Evolutionary conservation across 2,797 vertebrate genomes (phyloP).

Genomic region (Enteromius unitaeniatus): DNA sequence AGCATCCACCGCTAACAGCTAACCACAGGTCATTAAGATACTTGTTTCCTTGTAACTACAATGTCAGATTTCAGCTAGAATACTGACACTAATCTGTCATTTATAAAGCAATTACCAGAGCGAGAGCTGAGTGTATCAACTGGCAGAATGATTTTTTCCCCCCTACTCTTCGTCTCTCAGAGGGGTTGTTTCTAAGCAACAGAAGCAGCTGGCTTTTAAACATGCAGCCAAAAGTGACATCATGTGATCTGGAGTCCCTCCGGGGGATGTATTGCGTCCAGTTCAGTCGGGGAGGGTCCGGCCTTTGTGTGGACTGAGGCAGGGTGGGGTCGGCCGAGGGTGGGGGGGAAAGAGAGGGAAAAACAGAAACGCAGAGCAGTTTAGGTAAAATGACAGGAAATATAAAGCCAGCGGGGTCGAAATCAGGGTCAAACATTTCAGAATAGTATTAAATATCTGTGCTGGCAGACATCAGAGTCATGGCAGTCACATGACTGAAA

Average conservation of each 20-base stretch:
- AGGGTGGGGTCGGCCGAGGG: slow-evolving; percentile 30
- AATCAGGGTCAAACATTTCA: neutral
- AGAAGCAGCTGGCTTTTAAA: slow-evolving; percentile 57
- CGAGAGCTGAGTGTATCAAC: neutral
- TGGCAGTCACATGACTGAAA: neutral
- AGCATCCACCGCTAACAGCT: neutral
- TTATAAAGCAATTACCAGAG: slow-evolving; percentile 16
- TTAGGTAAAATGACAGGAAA: slow-evolving; percentile 5
- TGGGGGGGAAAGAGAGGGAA: neutral
- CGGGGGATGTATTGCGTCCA: slow-evolving; percentile 29
- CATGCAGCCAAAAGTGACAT: slow-evolving; percentile 59
- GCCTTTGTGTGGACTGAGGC: slow-evolving; percentile 51
- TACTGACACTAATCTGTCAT: slow-evolving; percentile 5
- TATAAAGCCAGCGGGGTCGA: neutral
- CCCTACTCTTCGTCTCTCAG: neutral
- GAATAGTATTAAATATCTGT: neutral
- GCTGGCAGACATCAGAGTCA: too few relatives aligned
- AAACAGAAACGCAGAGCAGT: neutral
- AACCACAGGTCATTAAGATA: slow-evolving; percentile 1
- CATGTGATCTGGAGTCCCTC: slow-evolving; percentile 46
- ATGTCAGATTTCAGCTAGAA: slow-evolving; percentile 12
- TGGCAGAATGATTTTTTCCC: neutral
- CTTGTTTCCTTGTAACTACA: neutral
- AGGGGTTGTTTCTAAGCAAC: slow-evolving; percentile 55
- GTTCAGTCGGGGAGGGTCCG: slow-evolving; percentile 18